A percentile compares a stretch with the other conserved stretches of the same genome.
phyloP scores from a whole-genome alignment of 1,140 invertebrate genomes.

The Micrasema minimum region DNA sequence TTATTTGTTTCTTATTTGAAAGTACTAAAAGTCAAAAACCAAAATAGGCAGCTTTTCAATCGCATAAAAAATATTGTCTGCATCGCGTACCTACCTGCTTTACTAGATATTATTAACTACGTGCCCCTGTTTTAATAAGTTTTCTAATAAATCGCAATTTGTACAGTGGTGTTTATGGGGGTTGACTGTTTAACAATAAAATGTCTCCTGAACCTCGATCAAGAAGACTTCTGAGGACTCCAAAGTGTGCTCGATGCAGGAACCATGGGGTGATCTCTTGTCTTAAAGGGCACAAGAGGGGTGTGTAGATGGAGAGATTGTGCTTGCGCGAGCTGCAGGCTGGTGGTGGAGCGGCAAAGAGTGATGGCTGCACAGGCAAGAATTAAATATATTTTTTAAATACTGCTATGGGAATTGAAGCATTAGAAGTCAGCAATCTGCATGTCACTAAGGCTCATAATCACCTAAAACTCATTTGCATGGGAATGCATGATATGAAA shows the following conservation, averaged over 20 bases:
- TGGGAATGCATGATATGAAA: no score
- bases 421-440: neutral
- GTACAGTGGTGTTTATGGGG: no score
- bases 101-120: no score
- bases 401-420: neutral
- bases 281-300: conserved; percentile 86
- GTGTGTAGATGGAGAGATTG: conserved; percentile 84
- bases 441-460: no score
- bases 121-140: no score
- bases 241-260: conserved; percentile 88
- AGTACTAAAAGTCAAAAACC: no score
- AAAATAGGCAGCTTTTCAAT: no score
- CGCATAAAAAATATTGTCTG: no score
- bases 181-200: neutral
- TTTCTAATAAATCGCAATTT: no score
- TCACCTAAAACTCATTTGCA: no score
- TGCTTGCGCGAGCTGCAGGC: conserved; percentile 83
- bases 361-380: conserved; percentile 91
- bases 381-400: neutral
- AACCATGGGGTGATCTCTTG: conserved; percentile 92
- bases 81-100: no score
- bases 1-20: no score
- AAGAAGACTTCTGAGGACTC: conserved; percentile 71
- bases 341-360: conserved; percentile 88
- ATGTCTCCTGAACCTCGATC: conserved; percentile 48